These are phyloP conservation scores for Zaprionus ornatus DNA, from an alignment of 1,140 invertebrate species.

Conservation along the genomic window DNA sequence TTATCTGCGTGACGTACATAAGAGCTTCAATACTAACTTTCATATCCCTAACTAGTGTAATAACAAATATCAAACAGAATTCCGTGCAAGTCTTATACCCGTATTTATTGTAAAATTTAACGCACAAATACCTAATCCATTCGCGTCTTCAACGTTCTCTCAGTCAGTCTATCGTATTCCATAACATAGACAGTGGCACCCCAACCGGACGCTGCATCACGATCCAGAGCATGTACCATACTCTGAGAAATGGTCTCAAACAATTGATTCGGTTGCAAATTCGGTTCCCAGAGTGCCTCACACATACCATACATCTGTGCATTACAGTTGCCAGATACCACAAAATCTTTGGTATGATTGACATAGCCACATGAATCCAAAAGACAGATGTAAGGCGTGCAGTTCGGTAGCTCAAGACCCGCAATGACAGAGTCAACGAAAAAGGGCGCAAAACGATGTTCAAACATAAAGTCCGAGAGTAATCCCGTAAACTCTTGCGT, in stretches of 20 bases:
- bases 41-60: neutral
- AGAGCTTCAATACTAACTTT: neutral
- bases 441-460: slow-evolving; percentile 1
- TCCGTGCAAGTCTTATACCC: too few relatives aligned
- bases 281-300: neutral
- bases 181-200: neutral
- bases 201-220: neutral
- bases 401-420: neutral
- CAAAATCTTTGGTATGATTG: neutral
- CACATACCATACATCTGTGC: neutral
- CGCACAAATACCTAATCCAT: neutral
- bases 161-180: neutral
- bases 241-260: neutral
- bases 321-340: neutral
- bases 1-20: too few relatives aligned
- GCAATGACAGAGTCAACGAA: neutral
- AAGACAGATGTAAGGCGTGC: neutral
- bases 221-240: neutral
- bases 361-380: neutral
- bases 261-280: neutral
- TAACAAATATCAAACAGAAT: neutral
- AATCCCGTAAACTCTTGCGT: neutral
- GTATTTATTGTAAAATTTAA: neutral
- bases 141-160: neutral
- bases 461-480: neutral